These are phyloP conservation scores for Anthopleura sola DNA, from an alignment of 64 coral and sea anemone genomes.

Conservation along the genomic window DNA sequence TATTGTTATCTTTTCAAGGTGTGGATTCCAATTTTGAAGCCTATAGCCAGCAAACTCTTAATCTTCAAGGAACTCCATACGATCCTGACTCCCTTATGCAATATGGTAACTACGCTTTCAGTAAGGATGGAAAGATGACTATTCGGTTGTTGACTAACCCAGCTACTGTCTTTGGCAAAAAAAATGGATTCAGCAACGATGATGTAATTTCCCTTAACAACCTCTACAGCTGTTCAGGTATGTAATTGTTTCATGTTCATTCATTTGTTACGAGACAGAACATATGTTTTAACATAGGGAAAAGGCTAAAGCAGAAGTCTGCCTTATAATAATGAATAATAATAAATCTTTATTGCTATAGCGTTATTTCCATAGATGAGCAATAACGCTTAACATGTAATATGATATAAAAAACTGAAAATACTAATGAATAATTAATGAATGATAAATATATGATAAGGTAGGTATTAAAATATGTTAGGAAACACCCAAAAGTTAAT, in stretches of 20 bases:
- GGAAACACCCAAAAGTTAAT: too few species aligned
- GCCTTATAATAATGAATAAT: too few species aligned
- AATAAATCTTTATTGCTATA: too few species aligned
- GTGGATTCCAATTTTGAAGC: not conserved
- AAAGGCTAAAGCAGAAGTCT: too few species aligned
- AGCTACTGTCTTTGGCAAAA: conserved; percentile 27
- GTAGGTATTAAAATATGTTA: too few species aligned
- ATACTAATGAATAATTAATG: too few species aligned
- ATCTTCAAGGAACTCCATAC: conserved; percentile 7
- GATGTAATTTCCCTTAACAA: conserved; percentile 35
- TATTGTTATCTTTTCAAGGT: not conserved
- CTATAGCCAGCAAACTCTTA: not conserved
- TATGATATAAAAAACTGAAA: too few species aligned
- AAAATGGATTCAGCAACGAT: conserved; percentile 12
- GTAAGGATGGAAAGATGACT: conserved; percentile 40
- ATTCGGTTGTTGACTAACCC: conserved; percentile 20
- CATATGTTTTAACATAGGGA: too few species aligned
- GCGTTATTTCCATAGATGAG: too few species aligned
- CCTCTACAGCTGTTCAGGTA: conserved; percentile 50
- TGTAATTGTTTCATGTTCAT: not conserved
- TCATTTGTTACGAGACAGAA: too few species aligned
- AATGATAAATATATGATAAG: too few species aligned
- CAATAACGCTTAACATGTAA: too few species aligned
- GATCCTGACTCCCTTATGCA: conserved; percentile 50
- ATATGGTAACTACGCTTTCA: conserved; percentile 53